phyloP scores from a whole-genome alignment of 1,140 invertebrate genomes.

The Drosophila elegans region DNA sequence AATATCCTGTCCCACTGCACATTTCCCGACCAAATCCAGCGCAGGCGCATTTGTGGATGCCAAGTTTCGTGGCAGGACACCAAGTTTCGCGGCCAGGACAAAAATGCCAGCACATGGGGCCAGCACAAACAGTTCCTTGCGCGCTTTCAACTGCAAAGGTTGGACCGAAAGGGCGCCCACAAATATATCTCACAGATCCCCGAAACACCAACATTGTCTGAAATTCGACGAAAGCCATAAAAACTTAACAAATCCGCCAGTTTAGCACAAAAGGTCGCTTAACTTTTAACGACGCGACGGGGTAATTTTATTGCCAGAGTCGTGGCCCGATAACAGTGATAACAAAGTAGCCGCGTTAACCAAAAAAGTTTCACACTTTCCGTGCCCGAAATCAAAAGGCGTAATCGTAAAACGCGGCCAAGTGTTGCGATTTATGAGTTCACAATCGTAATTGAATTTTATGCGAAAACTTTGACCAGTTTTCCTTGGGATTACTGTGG shows the following conservation, averaged over 20 bases:
- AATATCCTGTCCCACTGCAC: constrained; percentile 4
- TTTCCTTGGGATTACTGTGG: constrained; percentile 32
- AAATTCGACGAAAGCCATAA: constrained; percentile 22
- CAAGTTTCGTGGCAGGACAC: constrained; percentile 59
- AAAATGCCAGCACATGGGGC: constrained; percentile 66
- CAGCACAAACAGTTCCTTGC: constrained; percentile 72
- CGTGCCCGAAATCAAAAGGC: constrained; percentile 57
- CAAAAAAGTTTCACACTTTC: constrained; percentile 43
- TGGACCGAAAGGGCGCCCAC: constrained; percentile 29
- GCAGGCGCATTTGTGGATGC: constrained; percentile 63
- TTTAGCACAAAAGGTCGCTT: constrained; percentile 50
- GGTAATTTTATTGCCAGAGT: constrained; percentile 65
- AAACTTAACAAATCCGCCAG: constrained; percentile 55
- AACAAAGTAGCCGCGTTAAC: constrained; percentile 53
- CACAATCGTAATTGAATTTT: constrained; percentile 80
- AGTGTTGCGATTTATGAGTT: constrained; percentile 72
- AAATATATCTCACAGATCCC: not conserved
- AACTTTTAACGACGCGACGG: constrained; percentile 63
- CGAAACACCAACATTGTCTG: constrained; percentile 6
- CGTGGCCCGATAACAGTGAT: constrained; percentile 68
- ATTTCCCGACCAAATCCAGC: constrained; percentile 33
- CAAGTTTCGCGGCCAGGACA: constrained; percentile 56
- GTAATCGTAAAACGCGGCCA: constrained; percentile 65
- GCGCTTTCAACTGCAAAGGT: constrained; percentile 76
- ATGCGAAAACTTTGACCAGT: constrained; percentile 67